Conservation (phyloP, 2,888 invertebrate genomes). For the Erebia aethiops region DNA sequence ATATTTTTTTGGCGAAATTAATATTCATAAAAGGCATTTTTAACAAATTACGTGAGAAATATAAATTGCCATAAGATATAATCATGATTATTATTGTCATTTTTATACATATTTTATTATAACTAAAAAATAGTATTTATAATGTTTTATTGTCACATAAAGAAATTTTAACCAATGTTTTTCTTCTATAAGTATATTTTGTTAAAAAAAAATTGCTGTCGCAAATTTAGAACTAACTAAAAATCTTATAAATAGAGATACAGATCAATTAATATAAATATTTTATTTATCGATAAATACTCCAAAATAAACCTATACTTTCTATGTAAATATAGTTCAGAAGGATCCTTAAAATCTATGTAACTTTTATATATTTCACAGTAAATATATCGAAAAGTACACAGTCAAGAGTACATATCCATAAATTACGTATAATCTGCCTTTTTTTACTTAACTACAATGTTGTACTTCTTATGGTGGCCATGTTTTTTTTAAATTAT, state of each 20-base stretch:
- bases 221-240: not conserved
- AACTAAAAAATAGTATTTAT: not conserved
- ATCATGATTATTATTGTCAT: too few species aligned
- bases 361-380: slow-evolving; percentile 40
- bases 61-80: too few species aligned
- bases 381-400: slow-evolving; percentile 40
- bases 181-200: too few species aligned
- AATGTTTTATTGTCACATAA: too few species aligned
- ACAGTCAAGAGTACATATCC: slow-evolving; percentile 5
- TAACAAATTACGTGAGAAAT: not conserved
- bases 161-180: too few species aligned
- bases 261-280: not conserved
- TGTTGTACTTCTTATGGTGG: not conserved
- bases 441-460: slow-evolving; percentile 18
- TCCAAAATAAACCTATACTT: not conserved
- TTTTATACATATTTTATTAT: too few species aligned
- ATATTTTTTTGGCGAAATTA: not conserved
- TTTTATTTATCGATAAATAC: not conserved
- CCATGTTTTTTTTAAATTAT: too few species aligned
- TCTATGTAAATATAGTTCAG: not conserved
- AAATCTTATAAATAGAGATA: not conserved
- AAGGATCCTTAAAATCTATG: slow-evolving; percentile 19
- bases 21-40: not conserved
- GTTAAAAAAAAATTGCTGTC: not conserved
- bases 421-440: slow-evolving; percentile 2